Percentiles rank a stretch among this genome's conserved stretches.
Evolutionary conservation across 37 sponge, comb jelly and placozoan species (phyloP).

Genomic region (Oscarella lobularis): DNA sequence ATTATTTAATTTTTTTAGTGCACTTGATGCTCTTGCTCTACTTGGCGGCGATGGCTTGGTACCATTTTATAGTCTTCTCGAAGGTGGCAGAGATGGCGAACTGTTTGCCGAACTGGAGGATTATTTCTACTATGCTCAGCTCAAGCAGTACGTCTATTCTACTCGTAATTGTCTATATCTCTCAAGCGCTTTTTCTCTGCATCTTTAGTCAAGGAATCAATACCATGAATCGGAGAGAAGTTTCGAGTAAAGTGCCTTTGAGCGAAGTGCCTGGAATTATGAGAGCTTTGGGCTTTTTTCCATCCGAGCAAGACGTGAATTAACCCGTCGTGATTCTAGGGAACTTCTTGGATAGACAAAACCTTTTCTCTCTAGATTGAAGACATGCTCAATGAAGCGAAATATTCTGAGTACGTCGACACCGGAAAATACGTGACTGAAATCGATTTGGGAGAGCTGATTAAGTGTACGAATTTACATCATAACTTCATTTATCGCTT

Average conservation of each 20-base stretch:
- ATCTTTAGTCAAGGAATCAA: constrained; percentile 55
- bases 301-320: constrained; percentile 84
- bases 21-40: constrained; percentile 65
- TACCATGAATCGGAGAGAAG: constrained; percentile 38
- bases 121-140: constrained; percentile 96
- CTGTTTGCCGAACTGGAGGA: constrained; percentile 88
- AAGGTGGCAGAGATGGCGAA: constrained; percentile 87
- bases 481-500: background rate
- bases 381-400: constrained; percentile 92
- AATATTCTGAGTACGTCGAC: constrained; percentile 86
- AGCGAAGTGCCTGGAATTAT: constrained; percentile 83
- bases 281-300: constrained; percentile 94
- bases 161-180: background rate
- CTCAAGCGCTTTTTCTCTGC: background rate
- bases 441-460: constrained; percentile 65
- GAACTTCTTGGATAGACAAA: too few species aligned
- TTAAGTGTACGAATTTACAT: constrained; percentile 39
- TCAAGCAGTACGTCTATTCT: constrained; percentile 32
- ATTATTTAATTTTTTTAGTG: constrained; percentile 15
- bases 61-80: constrained; percentile 89
- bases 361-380: constrained; percentile 44
- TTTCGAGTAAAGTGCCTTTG: constrained; percentile 49
- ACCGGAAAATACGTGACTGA: constrained; percentile 49
- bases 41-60: constrained; percentile 80
- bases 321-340: background rate